Conservation (phyloP, 2,113 vertebrate genomes). For the Jacana jacana region DNA sequence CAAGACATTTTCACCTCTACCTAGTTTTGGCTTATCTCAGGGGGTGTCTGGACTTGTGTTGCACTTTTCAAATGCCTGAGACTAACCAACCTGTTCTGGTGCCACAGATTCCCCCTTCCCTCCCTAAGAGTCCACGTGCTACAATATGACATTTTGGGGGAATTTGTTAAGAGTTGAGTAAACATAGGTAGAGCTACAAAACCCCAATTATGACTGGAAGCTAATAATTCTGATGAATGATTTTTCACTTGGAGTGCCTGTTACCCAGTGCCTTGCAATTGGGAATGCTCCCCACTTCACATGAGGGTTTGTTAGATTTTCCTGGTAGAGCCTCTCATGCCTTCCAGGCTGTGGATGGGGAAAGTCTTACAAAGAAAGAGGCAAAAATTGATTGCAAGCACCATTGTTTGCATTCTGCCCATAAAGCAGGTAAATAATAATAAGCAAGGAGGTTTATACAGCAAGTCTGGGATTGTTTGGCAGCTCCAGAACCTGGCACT, state of each 20-base stretch:
- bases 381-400: neutral
- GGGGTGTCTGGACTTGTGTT: neutral
- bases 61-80: neutral
- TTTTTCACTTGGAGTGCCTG: neutral
- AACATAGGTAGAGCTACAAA: neutral
- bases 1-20: neutral
- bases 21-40: neutral
- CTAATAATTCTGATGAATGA: neutral
- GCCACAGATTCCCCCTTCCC: neutral
- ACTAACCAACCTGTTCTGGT: neutral
- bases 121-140: neutral
- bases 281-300: neutral
- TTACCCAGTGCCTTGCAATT: neutral
- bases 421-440: neutral
- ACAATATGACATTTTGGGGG: too few species aligned
- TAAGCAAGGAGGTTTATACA: neutral
- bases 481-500: neutral
- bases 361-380: neutral
- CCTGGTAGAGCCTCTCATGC: neutral
- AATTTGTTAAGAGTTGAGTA: neutral
- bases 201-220: neutral
- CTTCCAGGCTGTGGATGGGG: neutral
- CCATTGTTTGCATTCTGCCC: neutral
- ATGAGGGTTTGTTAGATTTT: neutral
- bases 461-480: neutral